These are phyloP conservation scores for Dusona sp. DNA, from an alignment of 2,888 invertebrate genomes.

Conservation along the genomic window DNA sequence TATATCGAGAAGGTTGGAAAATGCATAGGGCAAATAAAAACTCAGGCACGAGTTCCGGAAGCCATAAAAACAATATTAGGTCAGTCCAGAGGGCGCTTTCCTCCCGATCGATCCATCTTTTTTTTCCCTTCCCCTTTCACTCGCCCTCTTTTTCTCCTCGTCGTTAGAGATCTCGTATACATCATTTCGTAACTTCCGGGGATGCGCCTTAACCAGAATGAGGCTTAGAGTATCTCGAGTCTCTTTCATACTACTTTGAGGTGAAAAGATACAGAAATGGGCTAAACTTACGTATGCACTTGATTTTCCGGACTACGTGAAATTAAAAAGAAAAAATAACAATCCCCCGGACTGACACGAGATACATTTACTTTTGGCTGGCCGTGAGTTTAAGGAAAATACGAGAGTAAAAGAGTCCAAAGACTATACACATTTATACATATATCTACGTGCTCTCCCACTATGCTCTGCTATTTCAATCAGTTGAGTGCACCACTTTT, in stretches of 20 bases:
- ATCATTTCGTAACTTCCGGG: conserved; percentile 26
- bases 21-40: conserved; percentile 14
- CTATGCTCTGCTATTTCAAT: conserved; percentile 58
- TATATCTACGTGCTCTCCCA: conserved; percentile 37
- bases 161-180: conserved; percentile 19
- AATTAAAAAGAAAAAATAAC: conserved; percentile 2
- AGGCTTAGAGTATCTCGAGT: neutral
- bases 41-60: conserved; percentile 4
- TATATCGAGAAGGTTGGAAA: neutral
- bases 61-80: conserved; percentile 31
- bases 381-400: neutral
- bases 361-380: conserved; percentile 9
- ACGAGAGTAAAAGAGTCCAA: conserved; percentile 2
- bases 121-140: neutral
- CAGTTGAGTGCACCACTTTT: conserved; percentile 59
- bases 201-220: conserved; percentile 1
- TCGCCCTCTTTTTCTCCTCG: neutral
- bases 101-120: conserved; percentile 25
- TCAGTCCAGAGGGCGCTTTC: conserved; percentile 31
- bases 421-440: neutral
- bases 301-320: conserved; percentile 1
- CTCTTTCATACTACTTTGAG: neutral
- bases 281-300: neutral
- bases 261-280: neutral
- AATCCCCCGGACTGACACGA: neutral